Conservation (phyloP, 2,113 vertebrate species). For the Nycticorax nycticorax region DNA sequence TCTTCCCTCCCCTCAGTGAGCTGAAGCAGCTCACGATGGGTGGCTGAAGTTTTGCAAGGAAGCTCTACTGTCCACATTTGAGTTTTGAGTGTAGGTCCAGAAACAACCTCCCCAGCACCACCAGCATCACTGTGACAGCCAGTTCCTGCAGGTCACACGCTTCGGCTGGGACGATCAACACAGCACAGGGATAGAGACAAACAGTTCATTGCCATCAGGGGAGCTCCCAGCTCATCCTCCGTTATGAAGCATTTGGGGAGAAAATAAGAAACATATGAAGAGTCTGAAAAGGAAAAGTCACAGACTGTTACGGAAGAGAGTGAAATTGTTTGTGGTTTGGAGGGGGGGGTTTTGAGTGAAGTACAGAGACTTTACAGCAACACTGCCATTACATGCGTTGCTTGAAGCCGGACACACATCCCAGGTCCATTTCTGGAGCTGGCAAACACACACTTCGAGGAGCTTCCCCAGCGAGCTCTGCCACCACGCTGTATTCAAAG, state of each 20-base stretch:
- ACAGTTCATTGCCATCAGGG: neutral
- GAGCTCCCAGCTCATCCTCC: neutral
- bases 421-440: neutral
- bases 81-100: neutral
- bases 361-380: neutral
- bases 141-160: accelerated
- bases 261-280: neutral
- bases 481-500: accelerated
- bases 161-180: neutral
- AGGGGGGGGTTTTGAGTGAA: neutral
- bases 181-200: neutral
- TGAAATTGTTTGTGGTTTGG: neutral
- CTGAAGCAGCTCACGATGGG: neutral
- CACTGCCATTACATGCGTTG: accelerated
- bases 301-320: neutral
- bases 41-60: neutral
- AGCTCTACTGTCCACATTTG: neutral
- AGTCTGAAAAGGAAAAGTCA: neutral
- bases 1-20: neutral
- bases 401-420: neutral
- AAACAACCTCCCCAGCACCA: neutral
- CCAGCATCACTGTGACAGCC: neutral
- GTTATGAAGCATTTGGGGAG: neutral
- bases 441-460: neutral
- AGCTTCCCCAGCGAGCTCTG: neutral